Evolutionary conservation across 2,797 vertebrate species (phyloP).

Genomic region (Myotis myotis): DNA sequence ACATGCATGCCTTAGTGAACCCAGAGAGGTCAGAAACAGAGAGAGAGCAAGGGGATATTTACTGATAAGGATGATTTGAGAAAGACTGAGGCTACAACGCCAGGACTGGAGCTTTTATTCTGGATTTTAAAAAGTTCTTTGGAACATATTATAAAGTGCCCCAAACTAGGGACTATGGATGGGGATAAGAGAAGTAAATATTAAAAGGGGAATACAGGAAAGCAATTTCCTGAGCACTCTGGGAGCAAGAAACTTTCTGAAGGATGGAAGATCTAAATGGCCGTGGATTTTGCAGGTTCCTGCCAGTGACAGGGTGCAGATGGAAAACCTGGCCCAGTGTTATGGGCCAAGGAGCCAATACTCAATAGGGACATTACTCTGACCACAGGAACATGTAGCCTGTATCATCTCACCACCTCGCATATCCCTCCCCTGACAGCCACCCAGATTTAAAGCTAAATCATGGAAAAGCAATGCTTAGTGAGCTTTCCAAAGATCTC

Average conservation of each 20-base stretch:
- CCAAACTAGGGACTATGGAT: not conserved
- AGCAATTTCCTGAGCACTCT: not conserved
- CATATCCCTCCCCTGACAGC: fast-evolving
- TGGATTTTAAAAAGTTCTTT: not conserved
- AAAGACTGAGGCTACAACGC: not conserved
- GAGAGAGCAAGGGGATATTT: not conserved
- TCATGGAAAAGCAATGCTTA: not conserved
- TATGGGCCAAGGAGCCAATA: not conserved
- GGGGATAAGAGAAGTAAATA: not conserved
- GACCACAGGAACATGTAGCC: not conserved
- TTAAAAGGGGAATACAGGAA: not conserved
- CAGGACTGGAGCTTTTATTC: not conserved
- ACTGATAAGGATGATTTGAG: not conserved
- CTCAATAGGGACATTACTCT: not conserved
- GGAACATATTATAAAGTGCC: not conserved
- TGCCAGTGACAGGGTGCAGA: not conserved
- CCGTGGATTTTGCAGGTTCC: not conserved
- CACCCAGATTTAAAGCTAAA: not conserved
- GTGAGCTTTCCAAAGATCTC: not conserved
- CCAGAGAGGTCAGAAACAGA: not conserved
- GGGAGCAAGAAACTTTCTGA: not conserved
- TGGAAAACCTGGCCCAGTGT: not conserved
- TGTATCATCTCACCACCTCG: not conserved
- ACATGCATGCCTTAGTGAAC: not conserved
- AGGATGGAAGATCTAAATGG: not conserved